phyloP scores from a whole-genome alignment of 2,113 vertebrate species.

The Morone chrysops region DNA sequence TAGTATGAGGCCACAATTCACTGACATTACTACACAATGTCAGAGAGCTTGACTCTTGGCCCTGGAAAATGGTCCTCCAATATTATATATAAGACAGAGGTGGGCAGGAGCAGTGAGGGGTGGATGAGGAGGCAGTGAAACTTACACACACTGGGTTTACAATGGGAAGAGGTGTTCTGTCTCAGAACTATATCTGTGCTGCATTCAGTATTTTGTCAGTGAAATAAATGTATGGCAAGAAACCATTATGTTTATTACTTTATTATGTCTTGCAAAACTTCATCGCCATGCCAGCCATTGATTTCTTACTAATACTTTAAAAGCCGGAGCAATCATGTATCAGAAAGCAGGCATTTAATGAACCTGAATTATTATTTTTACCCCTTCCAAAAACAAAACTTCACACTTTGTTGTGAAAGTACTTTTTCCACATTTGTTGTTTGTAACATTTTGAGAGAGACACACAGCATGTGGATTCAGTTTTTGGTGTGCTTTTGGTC shows the following conservation, averaged over 20 bases:
- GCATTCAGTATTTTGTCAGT: too few species aligned
- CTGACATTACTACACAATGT: background rate
- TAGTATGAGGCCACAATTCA: background rate
- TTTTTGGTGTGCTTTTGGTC: background rate
- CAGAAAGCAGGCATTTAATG: background rate
- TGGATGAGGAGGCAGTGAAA: background rate
- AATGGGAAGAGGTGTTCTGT: background rate
- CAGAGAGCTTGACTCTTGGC: background rate
- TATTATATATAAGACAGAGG: slow-evolving; percentile 11
- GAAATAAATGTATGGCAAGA: background rate
- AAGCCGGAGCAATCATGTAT: background rate
- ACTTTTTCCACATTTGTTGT: background rate
- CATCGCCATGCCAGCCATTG: background rate
- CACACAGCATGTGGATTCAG: background rate
- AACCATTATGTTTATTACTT: background rate
- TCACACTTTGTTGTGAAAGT: background rate
- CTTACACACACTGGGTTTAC: background rate
- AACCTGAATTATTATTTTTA: background rate
- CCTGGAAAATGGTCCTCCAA: slow-evolving; percentile 1
- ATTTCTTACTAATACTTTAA: background rate
- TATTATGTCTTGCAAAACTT: background rate
- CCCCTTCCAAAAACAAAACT: background rate
- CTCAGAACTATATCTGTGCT: background rate
- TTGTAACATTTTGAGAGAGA: too few species aligned
- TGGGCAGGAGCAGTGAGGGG: background rate